Evolutionary conservation across 2,797 vertebrate genomes (phyloP), one percentile per base, ranked within the genome.

Genomic region (Anguilla megastoma): DNA sequence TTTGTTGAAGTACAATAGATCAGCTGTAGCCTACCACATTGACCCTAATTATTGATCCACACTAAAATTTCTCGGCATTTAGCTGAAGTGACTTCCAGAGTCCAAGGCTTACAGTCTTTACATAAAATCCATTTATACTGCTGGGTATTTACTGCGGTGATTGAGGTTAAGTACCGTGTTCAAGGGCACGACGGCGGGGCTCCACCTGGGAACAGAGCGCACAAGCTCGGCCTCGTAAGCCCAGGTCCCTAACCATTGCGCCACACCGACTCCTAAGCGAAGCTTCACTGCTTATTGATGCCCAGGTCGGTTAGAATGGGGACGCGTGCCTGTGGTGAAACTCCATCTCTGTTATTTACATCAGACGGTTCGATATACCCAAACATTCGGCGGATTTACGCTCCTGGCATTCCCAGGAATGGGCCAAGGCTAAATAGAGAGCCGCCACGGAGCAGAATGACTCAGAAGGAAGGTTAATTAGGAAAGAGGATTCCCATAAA

Each of bases 401-500:
- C n/a, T 50, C 79, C 3, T 50, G 50, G 79, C 7, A 12, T 82
- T 82, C 79, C 45, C 45, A n/a, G 41, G 24, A 50, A 82, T 9
- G 24, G 79, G 16, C 74, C 36, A 79, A 50, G 50, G 41, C 9
- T 24, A 7, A 50, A 16, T 0, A 14, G 36, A 18, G 18, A n/a
- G 7, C 18, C 24, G 45, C 41, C 45, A 82, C 1, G 16, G 16
- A 6, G 1, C 36, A 1, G 16, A 16, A 79, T 50, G 79, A 82
- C 24, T 82, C 21, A 82, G 79, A n/a, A 10, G 41, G 45, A 21
- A 9, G 79, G 79, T 48, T 82, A 50, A 82, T 82, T 50, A 82
- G 18, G 21, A n/a, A 82, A 82, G 18, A 82, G 79, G 79, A 24
- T 50, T 48, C 79, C 79, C 45, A 82, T 50, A 18, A 82, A 82